Conservation (phyloP, 2,888 invertebrate genomes). For the Druceiella hillmani region DNA sequence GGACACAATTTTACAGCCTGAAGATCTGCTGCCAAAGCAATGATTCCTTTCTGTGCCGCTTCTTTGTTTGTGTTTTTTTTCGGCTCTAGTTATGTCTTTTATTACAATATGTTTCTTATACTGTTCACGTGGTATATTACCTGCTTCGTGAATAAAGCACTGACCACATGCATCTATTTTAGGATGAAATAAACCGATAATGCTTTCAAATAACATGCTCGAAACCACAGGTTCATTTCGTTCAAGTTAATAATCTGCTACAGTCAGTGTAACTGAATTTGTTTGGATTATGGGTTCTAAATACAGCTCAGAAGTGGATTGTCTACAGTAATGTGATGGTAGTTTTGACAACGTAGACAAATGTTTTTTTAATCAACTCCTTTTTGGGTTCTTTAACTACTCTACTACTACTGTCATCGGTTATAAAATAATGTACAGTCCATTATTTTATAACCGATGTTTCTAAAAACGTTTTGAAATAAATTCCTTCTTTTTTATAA, state of each 20-base stretch:
- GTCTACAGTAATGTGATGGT: slow-evolving; percentile 25
- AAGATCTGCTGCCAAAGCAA: slow-evolving; percentile 23
- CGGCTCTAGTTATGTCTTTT: slow-evolving; percentile 20
- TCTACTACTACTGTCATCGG: too few relatives aligned
- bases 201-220: slow-evolving; percentile 23
- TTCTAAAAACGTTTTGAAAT: slow-evolving; percentile 12
- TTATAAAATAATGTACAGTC: slow-evolving; percentile 24
- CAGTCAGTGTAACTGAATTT: too few relatives aligned
- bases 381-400: slow-evolving; percentile 5
- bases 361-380: slow-evolving; percentile 10
- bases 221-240: slow-evolving; percentile 18
- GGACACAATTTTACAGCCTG: slow-evolving; percentile 28
- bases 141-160: slow-evolving; percentile 23
- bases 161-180: slow-evolving; percentile 24
- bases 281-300: slow-evolving; percentile 25
- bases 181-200: slow-evolving; percentile 24
- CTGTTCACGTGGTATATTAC: slow-evolving; percentile 21
- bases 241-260: slow-evolving; percentile 19
- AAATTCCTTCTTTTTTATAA: slow-evolving; percentile 21
- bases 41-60: slow-evolving; percentile 19
- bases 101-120: slow-evolving; percentile 17
- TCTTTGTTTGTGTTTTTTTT: slow-evolving; percentile 24
- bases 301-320: slow-evolving; percentile 23
- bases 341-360: slow-evolving; percentile 20
- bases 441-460: slow-evolving; percentile 22